Conservation (phyloP, 2,888 invertebrate genomes). For the Barypeithes pellucidus region DNA sequence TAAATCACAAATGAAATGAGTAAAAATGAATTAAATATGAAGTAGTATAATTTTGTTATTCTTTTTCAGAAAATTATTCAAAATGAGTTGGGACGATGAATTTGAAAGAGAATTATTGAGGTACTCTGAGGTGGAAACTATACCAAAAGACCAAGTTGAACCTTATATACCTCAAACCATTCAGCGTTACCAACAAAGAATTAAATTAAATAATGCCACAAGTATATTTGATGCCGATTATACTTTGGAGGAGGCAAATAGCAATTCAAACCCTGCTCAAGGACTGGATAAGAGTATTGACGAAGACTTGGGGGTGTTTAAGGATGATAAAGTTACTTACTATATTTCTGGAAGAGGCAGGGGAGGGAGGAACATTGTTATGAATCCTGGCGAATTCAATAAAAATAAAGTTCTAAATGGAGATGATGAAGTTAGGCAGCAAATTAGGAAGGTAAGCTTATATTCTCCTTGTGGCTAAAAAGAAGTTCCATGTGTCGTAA, state of each 20-base stretch:
- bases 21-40: too few relatives aligned
- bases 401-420: neutral
- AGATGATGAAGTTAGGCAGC: constrained; percentile 23
- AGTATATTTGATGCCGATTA: constrained; percentile 46
- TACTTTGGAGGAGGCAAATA: neutral
- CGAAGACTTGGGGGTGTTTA: neutral
- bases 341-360: constrained; percentile 50
- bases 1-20: too few relatives aligned
- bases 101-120: constrained; percentile 41
- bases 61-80: constrained; percentile 29
- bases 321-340: constrained; percentile 31
- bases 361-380: constrained; percentile 40
- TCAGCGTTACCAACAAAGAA: constrained; percentile 36
- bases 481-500: too few relatives aligned
- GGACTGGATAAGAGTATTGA: neutral
- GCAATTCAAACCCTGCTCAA: neutral
- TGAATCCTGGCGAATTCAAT: constrained; percentile 22
- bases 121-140: constrained; percentile 46
- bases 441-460: constrained; percentile 37
- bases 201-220: constrained; percentile 34
- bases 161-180: constrained; percentile 42
- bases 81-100: constrained; percentile 35
- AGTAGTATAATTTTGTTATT: constrained; percentile 3
- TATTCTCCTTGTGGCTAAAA: too few relatives aligned
- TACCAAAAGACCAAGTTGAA: neutral